phyloP scores from a whole-genome alignment of 2,113 vertebrate genomes.

The Galbula dea region DNA sequence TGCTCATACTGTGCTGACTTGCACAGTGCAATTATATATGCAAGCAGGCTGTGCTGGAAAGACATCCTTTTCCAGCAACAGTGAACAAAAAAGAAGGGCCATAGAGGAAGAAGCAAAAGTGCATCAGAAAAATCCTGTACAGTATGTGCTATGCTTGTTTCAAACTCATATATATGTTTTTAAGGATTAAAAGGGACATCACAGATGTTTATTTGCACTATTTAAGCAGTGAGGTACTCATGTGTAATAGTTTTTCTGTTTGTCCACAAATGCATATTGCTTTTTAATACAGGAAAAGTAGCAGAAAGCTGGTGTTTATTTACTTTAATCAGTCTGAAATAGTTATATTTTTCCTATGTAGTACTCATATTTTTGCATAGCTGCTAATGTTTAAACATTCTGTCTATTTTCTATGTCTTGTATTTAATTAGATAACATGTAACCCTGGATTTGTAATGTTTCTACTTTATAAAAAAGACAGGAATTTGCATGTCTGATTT shows the following conservation, averaged over 20 bases:
- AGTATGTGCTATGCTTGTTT: neutral
- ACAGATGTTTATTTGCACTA: neutral
- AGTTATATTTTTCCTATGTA: neutral
- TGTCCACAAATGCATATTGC: neutral
- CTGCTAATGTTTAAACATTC: slow-evolving; percentile 37
- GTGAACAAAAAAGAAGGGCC: neutral
- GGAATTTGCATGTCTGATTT: neutral
- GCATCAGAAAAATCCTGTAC: neutral
- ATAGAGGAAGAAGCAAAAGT: neutral
- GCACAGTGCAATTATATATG: neutral
- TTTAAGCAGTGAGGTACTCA: neutral
- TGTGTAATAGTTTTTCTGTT: neutral
- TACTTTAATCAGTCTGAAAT: neutral
- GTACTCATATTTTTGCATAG: slow-evolving; percentile 32
- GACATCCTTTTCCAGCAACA: neutral
- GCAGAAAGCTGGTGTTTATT: neutral
- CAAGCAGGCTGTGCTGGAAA: neutral
- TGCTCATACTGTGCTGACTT: neutral
- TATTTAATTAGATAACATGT: slow-evolving; percentile 51
- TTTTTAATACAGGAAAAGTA: neutral
- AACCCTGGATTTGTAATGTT: neutral
- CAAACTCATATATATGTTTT: neutral
- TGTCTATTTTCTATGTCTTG: neutral
- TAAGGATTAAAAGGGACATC: neutral
- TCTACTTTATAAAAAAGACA: slow-evolving; percentile 4